Conservation (phyloP, 2,113 vertebrate genomes). For the Mesembrinibis cayennensis region DNA sequence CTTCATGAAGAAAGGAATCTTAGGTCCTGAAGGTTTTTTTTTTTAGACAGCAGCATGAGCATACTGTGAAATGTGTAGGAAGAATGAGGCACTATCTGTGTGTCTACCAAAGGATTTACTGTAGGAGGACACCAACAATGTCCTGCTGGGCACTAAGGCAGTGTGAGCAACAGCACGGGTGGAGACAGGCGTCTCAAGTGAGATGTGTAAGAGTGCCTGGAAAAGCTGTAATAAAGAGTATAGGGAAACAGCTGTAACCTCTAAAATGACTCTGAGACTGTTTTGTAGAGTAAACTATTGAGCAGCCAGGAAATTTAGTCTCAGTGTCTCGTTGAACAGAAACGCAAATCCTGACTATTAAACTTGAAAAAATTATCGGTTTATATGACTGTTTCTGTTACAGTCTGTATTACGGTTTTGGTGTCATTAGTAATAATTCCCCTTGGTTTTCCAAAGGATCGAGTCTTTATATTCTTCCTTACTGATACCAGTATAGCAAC, state of each 20-base stretch:
- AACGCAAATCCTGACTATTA: not conserved
- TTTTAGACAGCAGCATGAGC: not conserved
- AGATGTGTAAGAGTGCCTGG: not conserved
- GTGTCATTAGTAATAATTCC: not conserved
- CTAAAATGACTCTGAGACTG: not conserved
- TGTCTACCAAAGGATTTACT: not conserved
- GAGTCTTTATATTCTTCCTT: not conserved
- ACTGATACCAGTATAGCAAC: not conserved
- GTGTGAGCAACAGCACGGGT: not conserved
- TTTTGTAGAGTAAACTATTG: not conserved
- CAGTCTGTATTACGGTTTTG: not conserved
- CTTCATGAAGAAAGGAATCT: not conserved
- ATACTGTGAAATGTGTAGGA: not conserved
- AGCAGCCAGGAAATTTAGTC: not conserved
- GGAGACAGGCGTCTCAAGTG: not conserved
- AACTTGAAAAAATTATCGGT: not conserved
- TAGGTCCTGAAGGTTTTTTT: not conserved
- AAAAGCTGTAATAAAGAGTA: slow-evolving; percentile 30
- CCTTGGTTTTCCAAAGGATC: not conserved
- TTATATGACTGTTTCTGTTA: not conserved
- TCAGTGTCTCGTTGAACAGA: not conserved
- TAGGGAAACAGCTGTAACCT: slow-evolving; percentile 39
- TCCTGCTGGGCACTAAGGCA: not conserved
- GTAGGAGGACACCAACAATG: not conserved
- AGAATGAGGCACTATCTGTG: not conserved